Conservation (phyloP, 53 echinoderm and acorn worm genomes). For the Echinometra lucunter region DNA sequence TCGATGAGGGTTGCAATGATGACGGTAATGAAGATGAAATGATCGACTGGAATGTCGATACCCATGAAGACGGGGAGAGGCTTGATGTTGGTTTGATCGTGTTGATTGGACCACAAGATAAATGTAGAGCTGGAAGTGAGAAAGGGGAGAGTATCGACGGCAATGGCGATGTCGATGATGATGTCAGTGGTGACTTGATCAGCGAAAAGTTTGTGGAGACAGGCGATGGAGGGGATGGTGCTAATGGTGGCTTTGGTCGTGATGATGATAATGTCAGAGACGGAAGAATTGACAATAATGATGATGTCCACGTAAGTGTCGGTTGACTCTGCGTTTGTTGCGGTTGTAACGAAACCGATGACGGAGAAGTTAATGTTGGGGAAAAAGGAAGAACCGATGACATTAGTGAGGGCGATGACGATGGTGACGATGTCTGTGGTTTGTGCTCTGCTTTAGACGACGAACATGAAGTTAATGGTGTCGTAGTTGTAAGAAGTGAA, state of each 20-base stretch:
- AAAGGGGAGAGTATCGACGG: neutral
- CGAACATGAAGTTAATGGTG: neutral
- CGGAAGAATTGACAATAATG: neutral
- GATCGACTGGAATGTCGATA: neutral
- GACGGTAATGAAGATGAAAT: neutral
- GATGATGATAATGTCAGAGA: neutral
- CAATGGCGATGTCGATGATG: neutral
- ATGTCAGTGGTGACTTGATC: neutral
- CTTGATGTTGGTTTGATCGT: neutral
- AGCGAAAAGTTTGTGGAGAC: neutral
- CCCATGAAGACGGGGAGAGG: neutral
- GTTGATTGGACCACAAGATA: neutral
- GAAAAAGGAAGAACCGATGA: neutral
- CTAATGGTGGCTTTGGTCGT: no score
- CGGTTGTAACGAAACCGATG: neutral
- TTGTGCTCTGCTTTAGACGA: neutral
- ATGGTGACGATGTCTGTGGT: neutral
- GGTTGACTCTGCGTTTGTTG: no score
- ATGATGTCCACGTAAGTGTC: neutral
- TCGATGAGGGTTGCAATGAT: neutral
- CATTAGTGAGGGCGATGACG: neutral
- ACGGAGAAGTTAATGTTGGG: neutral
- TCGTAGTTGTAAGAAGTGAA: neutral
- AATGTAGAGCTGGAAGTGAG: neutral
- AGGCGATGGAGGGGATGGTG: neutral